phyloP scores from a whole-genome alignment of 2,113 vertebrate genomes.

The Oenanthe oenanthe region DNA sequence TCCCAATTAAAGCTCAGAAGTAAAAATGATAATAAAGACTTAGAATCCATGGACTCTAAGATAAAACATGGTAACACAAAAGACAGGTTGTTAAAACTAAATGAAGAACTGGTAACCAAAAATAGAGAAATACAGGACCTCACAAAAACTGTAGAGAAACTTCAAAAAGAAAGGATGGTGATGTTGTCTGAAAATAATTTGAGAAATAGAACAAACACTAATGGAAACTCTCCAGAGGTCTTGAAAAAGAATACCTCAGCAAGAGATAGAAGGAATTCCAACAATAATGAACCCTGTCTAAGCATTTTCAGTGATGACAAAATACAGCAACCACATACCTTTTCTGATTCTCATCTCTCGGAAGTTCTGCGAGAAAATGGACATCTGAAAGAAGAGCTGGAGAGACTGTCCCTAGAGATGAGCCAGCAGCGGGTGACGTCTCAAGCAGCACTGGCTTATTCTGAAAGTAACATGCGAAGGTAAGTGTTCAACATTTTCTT shows the following conservation, averaged over 20 bases:
- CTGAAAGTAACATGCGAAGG: slow-evolving; percentile 79
- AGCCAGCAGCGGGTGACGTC: slow-evolving; percentile 76
- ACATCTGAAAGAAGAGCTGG: slow-evolving; percentile 75
- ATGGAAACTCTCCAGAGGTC: slow-evolving; percentile 8
- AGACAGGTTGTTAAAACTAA: slow-evolving; percentile 80
- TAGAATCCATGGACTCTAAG: slow-evolving; percentile 61
- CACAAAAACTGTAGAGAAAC: slow-evolving; percentile 85
- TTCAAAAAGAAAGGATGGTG: slow-evolving; percentile 86
- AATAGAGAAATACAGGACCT: slow-evolving; percentile 86
- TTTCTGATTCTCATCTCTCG: slow-evolving; percentile 78
- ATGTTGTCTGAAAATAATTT: slow-evolving; percentile 75
- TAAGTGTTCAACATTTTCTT: not conserved
- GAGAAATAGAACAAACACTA: slow-evolving; percentile 15
- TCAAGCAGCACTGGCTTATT: slow-evolving; percentile 65
- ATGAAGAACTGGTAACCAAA: slow-evolving; percentile 84
- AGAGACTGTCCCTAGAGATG: slow-evolving; percentile 75
- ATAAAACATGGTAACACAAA: slow-evolving; percentile 76
- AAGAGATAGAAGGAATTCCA: slow-evolving; percentile 2
- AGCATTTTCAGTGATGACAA: slow-evolving; percentile 69
- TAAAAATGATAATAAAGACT: slow-evolving; percentile 58
- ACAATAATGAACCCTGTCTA: slow-evolving; percentile 42
- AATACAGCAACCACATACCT: slow-evolving; percentile 78
- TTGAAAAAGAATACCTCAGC: slow-evolving; percentile 39
- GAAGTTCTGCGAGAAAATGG: slow-evolving; percentile 87
- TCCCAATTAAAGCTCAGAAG: slow-evolving; percentile 61